A percentile compares a stretch with the other conserved stretches of the same genome.
These are phyloP conservation scores for Pardosa pseudoannulata DNA, from an alignment of 2,888 invertebrate species.

Conservation along the genomic window DNA sequence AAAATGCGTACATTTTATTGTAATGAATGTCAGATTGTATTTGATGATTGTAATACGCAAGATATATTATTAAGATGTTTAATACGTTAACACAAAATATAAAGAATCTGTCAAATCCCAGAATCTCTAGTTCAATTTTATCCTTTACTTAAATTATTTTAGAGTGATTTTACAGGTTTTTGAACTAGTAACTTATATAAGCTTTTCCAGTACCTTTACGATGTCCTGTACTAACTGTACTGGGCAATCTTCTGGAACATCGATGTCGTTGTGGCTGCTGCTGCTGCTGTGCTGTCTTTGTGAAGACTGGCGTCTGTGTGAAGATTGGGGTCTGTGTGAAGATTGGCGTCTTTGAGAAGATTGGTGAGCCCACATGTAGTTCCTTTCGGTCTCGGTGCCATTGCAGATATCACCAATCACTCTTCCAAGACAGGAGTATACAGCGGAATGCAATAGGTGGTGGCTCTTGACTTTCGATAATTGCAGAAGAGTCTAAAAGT, in stretches of 20 bases:
- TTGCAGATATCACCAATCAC: constrained; percentile 25
- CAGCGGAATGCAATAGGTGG: constrained; percentile 36
- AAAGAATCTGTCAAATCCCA: too few relatives aligned
- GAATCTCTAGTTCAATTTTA: too few relatives aligned
- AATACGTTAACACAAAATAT: too few relatives aligned
- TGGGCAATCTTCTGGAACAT: not conserved
- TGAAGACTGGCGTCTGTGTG: not conserved
- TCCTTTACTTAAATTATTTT: too few relatives aligned
- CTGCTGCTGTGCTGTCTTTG: not conserved
- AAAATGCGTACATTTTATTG: too few relatives aligned
- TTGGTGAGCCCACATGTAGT: too few relatives aligned
- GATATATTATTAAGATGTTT: too few relatives aligned
- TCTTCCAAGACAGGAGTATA: constrained; percentile 18
- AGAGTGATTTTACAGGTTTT: too few relatives aligned
- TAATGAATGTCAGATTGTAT: too few relatives aligned
- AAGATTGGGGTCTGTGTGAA: not conserved
- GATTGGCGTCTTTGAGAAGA: not conserved
- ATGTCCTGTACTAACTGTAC: not conserved
- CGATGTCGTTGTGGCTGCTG: not conserved
- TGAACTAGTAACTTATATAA: too few relatives aligned
- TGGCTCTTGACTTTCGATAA: not conserved
- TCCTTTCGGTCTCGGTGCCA: not conserved
- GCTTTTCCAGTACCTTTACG: not conserved
- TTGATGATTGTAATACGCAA: too few relatives aligned
- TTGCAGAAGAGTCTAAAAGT: not conserved